Evolutionary conservation across 2,888 invertebrate genomes (phyloP), one percentile per base, ranked within the genome.

Genomic region (Xylocampa areola): DNA sequence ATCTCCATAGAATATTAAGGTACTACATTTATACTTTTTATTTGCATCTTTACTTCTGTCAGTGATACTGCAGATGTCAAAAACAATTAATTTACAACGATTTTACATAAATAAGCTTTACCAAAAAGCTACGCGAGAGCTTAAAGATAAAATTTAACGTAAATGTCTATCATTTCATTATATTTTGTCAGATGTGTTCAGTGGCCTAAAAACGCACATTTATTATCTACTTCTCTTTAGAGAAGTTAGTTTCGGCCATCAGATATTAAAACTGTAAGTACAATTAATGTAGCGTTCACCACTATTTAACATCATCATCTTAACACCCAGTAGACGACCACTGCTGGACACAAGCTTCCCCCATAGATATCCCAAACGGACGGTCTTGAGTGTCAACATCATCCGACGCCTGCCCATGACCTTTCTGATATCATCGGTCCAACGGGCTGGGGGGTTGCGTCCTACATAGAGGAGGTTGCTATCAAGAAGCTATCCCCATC

Each of bases 81-180:
- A 45, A 39, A 32, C 0, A 8, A 39, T 29, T 54, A 45, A 35
- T 49, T 33, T 14, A 30, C 10, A 10, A 17, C 4, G 14, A 33
- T 35, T 50, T 64, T 2, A 11, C 40, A 43, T 39, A 40, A 27
- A n/a, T n/a, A n/a, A 21, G 21, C 7, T 14, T 1, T 17, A 23
- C n/a, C 13, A 16, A 33, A 43, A 49, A 17, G 19, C 50, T 32
- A 39, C 19, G 11, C 32, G 3, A 21, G 32, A 11, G 36, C 16
- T 29, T 29, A 29, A 23, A 10, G 21, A 11, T 14, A 37, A 40
- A 48, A 53, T 33, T 53, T 49, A 16, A 16, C 16, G 49, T 49
- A 19, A 61, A 68, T 65, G 36, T 49, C 11, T 13, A 17, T 13
- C 17, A 19, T 43, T 47, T 36, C 19, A 36, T 19, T 4, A n/a